These are phyloP conservation scores for Carposina sasakii DNA, from an alignment of 1,140 invertebrate genomes.

Conservation along the genomic window DNA sequence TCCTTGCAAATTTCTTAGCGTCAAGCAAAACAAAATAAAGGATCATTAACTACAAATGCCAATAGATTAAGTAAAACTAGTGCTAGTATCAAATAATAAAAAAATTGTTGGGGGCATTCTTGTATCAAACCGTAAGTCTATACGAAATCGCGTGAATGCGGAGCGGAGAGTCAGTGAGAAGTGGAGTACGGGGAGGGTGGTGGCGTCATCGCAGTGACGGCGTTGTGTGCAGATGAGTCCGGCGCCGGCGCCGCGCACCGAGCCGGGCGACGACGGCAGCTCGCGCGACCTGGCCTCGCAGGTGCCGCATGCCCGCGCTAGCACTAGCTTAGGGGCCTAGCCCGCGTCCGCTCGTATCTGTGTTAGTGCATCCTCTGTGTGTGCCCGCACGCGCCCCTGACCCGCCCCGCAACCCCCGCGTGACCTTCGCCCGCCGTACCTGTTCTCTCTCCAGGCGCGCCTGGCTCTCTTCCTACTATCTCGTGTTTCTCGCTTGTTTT, in stretches of 20 bases:
- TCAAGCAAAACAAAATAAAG: too few species aligned
- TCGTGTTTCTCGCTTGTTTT: conserved; percentile 86
- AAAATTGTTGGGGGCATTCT: too few species aligned
- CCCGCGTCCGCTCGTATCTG: conserved; percentile 50
- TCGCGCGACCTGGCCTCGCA: conserved; percentile 75
- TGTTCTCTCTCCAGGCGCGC: conserved; percentile 56
- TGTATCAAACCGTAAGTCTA: too few species aligned
- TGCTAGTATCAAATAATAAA: too few species aligned
- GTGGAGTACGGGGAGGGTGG: conserved; percentile 61
- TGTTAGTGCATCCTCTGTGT: conserved; percentile 65
- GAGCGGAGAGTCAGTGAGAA: conserved; percentile 65
- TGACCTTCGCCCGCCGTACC: conserved; percentile 35
- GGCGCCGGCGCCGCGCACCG: conserved; percentile 74
- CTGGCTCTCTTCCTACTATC: conserved; percentile 77
- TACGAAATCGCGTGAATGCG: too few species aligned
- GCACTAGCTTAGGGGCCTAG: conserved; percentile 53
- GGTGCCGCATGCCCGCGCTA: conserved; percentile 56
- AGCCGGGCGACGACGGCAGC: conserved; percentile 70
- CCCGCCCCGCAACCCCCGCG: conserved; percentile 55
- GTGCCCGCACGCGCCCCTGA: conserved; percentile 53
- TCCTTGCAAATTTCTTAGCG: too few species aligned
- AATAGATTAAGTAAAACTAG: too few species aligned
- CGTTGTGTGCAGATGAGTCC: conserved; percentile 75
- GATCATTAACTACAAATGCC: too few species aligned
- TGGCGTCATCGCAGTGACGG: conserved; percentile 60